A percentile compares a stretch with the other conserved stretches of the same genome.
Conservation (phyloP, 2,113 vertebrate genomes). For the Hydropotes inermis region DNA sequence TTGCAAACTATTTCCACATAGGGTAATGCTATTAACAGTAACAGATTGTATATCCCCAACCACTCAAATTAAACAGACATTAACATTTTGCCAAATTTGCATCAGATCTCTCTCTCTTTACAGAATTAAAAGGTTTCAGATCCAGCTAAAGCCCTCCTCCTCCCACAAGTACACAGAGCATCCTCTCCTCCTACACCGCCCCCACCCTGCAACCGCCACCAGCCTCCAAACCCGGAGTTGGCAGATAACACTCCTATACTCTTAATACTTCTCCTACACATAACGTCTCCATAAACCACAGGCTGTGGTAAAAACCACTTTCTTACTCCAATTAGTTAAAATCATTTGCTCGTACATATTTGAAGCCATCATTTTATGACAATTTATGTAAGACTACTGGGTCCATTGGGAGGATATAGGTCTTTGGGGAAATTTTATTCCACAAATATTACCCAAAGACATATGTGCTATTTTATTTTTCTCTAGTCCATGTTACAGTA, state of each 20-base stretch:
- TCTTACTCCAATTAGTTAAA: not conserved
- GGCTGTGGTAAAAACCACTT: not conserved
- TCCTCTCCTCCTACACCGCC: not conserved
- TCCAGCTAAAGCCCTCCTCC: not conserved
- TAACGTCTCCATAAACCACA: not conserved
- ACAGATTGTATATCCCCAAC: not conserved
- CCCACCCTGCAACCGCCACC: not conserved
- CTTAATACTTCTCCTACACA: not conserved
- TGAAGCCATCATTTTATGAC: not conserved
- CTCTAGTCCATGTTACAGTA: not conserved
- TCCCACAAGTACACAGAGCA: not conserved
- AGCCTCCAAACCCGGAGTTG: not conserved
- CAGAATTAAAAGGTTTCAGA: not conserved
- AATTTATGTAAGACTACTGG: not conserved
- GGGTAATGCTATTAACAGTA: not conserved
- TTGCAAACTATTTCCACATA: not conserved
- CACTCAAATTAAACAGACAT: not conserved
- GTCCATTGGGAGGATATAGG: not conserved
- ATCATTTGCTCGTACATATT: not conserved
- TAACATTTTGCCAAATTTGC: not conserved
- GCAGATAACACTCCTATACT: not conserved
- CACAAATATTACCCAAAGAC: not conserved
- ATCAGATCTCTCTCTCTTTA: not conserved
- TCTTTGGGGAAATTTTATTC: not conserved
- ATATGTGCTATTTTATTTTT: not conserved